Percentiles rank a stretch among this genome's conserved stretches.
Evolutionary conservation across 2,888 invertebrate species (phyloP).

Genomic region (Nineta flava): DNA sequence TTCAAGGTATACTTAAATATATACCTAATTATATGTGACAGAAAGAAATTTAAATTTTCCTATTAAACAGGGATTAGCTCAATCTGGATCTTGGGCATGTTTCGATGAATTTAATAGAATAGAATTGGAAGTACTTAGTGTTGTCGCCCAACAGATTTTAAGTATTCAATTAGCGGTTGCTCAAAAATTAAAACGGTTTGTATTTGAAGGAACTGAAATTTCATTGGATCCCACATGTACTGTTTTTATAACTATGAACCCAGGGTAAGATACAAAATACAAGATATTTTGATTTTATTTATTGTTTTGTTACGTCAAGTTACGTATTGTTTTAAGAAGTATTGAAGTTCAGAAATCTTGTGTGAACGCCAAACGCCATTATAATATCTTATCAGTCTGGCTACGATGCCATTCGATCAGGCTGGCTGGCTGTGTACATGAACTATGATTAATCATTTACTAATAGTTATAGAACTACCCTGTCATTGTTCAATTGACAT

Average conservation of each 20-base stretch:
- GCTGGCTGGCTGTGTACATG: too few relatives aligned
- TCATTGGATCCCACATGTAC: slow-evolving; percentile 76
- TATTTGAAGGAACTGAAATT: slow-evolving; percentile 83
- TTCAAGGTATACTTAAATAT: slow-evolving; percentile 49
- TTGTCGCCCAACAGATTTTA: slow-evolving; percentile 86
- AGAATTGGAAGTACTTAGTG: slow-evolving; percentile 80
- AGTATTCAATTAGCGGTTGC: slow-evolving; percentile 80
- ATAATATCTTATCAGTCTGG: too few relatives aligned
- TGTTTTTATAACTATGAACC: slow-evolving; percentile 90
- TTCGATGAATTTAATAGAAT: slow-evolving; percentile 93
- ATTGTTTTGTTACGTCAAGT: too few relatives aligned
- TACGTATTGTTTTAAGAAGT: too few relatives aligned
- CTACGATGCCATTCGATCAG: too few relatives aligned
- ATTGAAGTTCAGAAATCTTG: too few relatives aligned
- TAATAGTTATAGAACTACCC: too few relatives aligned
- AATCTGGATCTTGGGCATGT: slow-evolving; percentile 87
- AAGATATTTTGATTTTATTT: too few relatives aligned
- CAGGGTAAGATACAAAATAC: slow-evolving; percentile 40
- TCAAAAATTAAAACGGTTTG: slow-evolving; percentile 60
- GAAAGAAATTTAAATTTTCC: background rate
- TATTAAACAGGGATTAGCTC: slow-evolving; percentile 55
- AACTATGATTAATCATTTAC: too few relatives aligned
- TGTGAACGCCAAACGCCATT: too few relatives aligned
- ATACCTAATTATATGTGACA: background rate
- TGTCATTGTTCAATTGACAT: too few relatives aligned